Percentiles rank a stretch among this genome's conserved stretches.
These are phyloP conservation scores for Caiman crocodilus DNA, from an alignment of 2,797 vertebrate genomes.

Conservation along the genomic window DNA sequence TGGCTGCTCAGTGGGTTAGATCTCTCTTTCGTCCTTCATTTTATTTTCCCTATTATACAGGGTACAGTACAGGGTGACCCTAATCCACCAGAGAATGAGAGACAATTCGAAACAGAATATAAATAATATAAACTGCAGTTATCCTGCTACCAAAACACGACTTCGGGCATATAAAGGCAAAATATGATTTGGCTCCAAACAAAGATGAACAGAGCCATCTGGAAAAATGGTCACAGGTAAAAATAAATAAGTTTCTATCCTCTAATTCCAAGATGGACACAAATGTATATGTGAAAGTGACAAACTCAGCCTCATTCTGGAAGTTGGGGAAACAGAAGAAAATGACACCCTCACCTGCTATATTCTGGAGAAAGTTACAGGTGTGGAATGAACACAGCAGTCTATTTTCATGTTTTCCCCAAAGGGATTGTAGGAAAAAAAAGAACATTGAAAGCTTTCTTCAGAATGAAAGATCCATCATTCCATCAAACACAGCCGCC, in stretches of 20 bases:
- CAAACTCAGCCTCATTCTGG: too few relatives aligned
- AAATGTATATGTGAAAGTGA: background rate
- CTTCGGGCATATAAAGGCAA: too few relatives aligned
- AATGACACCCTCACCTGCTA: background rate
- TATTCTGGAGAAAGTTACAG: background rate
- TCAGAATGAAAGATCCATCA: background rate
- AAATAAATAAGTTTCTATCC: background rate
- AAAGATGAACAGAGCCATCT: too few relatives aligned
- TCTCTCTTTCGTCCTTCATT: too few relatives aligned
- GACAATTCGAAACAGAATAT: too few relatives aligned
- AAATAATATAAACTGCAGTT: too few relatives aligned
- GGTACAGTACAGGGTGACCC: too few relatives aligned
- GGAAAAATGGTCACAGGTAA: background rate
- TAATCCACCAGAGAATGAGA: too few relatives aligned
- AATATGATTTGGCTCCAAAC: too few relatives aligned
- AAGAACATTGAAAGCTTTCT: background rate
- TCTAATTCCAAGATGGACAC: background rate
- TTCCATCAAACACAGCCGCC: background rate
- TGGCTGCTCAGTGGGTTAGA: too few relatives aligned
- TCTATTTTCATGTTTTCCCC: background rate
- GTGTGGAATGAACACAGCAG: background rate
- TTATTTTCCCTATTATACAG: too few relatives aligned
- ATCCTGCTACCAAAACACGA: too few relatives aligned
- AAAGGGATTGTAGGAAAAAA: background rate
- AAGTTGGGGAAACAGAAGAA: background rate